These are phyloP conservation scores for Ceratosolen solmsi DNA, from an alignment of 1,140 invertebrate genomes.

Conservation along the genomic window DNA sequence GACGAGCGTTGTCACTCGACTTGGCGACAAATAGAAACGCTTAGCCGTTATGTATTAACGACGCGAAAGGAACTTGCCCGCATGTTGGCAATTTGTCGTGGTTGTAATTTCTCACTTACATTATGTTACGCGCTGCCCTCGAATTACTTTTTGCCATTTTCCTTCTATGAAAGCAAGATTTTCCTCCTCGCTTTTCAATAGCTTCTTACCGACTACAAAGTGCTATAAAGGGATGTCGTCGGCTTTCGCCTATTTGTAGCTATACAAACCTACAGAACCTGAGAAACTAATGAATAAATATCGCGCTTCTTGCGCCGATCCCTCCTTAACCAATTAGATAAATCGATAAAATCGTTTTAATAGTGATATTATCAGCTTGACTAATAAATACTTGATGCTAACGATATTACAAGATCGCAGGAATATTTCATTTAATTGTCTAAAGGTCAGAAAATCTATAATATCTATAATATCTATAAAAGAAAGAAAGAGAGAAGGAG, in stretches of 20 bases:
- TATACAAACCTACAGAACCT: too few relatives aligned
- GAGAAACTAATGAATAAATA: too few relatives aligned
- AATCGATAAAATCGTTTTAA: too few relatives aligned
- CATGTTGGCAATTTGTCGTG: constrained; percentile 28
- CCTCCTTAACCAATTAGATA: too few relatives aligned
- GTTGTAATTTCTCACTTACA: constrained; percentile 29
- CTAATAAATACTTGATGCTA: too few relatives aligned
- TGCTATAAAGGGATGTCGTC: background rate
- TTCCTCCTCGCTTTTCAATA: background rate
- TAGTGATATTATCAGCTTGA: too few relatives aligned
- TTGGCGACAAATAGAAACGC: constrained; percentile 9
- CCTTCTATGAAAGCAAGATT: background rate
- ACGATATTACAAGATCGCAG: too few relatives aligned
- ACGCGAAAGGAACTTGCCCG: constrained; percentile 7
- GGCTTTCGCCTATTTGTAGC: background rate
- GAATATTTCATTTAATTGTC: too few relatives aligned
- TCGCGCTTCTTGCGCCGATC: too few relatives aligned
- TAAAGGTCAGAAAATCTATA: too few relatives aligned
- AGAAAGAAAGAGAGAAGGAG: too few relatives aligned
- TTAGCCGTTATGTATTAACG: constrained; percentile 14
- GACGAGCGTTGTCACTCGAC: background rate
- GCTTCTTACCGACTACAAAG: background rate
- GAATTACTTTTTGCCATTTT: constrained; percentile 27
- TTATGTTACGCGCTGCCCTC: background rate
- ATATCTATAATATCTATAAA: too few relatives aligned